Percentiles rank a stretch among this genome's conserved stretches.
Evolutionary conservation across 2,797 vertebrate species (phyloP).

Genomic region (Sphenopsis melanotis): DNA sequence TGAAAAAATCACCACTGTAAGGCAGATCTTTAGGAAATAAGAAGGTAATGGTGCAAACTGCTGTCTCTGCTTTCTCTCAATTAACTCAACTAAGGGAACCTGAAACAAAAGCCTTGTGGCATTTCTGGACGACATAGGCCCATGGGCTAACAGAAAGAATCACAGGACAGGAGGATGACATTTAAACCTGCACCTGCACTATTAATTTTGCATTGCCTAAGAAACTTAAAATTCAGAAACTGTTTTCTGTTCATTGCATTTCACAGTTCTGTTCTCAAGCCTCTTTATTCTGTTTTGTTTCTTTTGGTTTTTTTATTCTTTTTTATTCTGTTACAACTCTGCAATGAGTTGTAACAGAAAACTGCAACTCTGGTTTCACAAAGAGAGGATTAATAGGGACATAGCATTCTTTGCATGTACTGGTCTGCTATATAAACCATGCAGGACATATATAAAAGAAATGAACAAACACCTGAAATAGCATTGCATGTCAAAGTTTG

Average conservation of each 20-base stretch:
- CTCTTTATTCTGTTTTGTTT: not conserved
- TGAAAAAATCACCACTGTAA: not conserved
- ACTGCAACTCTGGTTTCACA: not conserved
- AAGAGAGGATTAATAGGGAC: not conserved
- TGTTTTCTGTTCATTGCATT: not conserved
- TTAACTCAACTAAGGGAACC: not conserved
- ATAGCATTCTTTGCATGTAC: not conserved
- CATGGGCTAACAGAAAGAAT: not conserved
- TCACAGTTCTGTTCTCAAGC: not conserved
- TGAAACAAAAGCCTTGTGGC: not conserved
- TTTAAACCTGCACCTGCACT: not conserved
- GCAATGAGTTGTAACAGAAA: not conserved
- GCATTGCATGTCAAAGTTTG: not conserved
- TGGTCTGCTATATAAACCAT: not conserved
- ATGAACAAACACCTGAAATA: not conserved
- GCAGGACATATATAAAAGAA: not conserved
- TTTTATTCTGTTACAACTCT: not conserved
- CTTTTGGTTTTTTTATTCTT: not conserved
- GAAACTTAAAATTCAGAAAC: not conserved
- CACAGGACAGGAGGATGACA: not conserved
- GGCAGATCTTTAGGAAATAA: not conserved
- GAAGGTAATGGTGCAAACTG: not conserved
- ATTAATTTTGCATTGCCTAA: not conserved
- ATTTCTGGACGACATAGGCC: not conserved
- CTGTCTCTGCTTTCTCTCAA: not conserved